phyloP scores from a whole-genome alignment of 92 coral and sea anemone species.

The Metridium senile region DNA sequence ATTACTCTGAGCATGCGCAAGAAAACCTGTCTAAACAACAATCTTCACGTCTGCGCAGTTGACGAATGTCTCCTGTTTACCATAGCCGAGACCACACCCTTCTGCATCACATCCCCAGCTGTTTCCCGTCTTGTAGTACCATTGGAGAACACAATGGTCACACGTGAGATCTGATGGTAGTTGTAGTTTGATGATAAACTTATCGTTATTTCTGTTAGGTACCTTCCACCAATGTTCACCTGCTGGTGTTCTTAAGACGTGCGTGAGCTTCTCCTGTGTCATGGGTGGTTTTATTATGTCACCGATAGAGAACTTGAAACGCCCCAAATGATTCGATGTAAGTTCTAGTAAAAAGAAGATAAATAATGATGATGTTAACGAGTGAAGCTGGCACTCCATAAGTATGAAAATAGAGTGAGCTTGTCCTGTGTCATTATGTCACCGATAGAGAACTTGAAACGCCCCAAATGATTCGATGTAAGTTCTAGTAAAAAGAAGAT shows the following conservation, averaged over 20 bases:
- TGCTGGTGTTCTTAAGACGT: conserved; percentile 34
- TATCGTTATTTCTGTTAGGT: conserved; percentile 11
- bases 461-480: conserved; percentile 63
- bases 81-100: conserved; percentile 44
- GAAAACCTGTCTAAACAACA: too few relatives aligned
- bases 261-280: conserved; percentile 35
- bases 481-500: conserved; percentile 20
- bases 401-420: too few relatives aligned
- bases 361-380: too few relatives aligned
- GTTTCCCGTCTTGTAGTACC: conserved; percentile 60
- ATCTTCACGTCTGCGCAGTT: conserved; percentile 66
- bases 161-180: conserved; percentile 58
- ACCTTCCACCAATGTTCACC: conserved; percentile 41
- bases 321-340: conserved; percentile 63
- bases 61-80: conserved; percentile 54
- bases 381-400: too few relatives aligned
- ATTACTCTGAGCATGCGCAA: too few relatives aligned
- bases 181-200: conserved; percentile 33
- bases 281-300: conserved; percentile 36
- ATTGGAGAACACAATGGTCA: conserved; percentile 60
- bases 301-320: conserved; percentile 52
- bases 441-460: conserved; percentile 52
- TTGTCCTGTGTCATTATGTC: conserved; percentile 42
- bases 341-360: conserved; percentile 20
- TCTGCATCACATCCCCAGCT: conserved; percentile 50